Conservation (phyloP, 1,140 invertebrate species). For the Planococcus citri region DNA sequence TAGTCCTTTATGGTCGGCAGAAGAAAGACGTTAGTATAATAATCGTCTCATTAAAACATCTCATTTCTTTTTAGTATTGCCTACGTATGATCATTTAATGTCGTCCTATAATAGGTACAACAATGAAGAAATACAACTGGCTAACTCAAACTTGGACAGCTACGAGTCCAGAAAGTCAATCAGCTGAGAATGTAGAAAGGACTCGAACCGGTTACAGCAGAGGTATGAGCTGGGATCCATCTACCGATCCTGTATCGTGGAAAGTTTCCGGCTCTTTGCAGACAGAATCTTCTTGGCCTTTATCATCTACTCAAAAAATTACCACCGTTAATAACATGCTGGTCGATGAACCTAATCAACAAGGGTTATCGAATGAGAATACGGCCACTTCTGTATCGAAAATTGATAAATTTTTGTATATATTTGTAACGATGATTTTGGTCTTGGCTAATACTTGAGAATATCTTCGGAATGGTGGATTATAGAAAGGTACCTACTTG, state of each 20-base stretch:
- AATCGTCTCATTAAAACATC: not conserved
- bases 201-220: slow-evolving; percentile 35
- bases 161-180: slow-evolving; percentile 2
- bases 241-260: slow-evolving; percentile 26
- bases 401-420: not conserved
- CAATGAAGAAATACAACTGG: slow-evolving; percentile 22
- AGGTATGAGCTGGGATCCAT: slow-evolving; percentile 35
- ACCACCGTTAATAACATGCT: slow-evolving; percentile 40
- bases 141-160: slow-evolving; percentile 24
- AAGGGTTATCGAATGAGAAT: slow-evolving; percentile 34
- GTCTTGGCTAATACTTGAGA: too few species aligned
- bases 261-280: slow-evolving; percentile 9
- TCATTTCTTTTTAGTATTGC: not conserved
- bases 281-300: slow-evolving; percentile 14
- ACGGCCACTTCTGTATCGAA: not conserved
- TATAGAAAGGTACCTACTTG: too few species aligned
- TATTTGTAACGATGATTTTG: not conserved
- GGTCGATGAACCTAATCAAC: slow-evolving; percentile 47
- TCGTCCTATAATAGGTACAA: not conserved
- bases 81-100: not conserved
- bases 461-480: too few species aligned
- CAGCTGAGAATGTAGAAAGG: not conserved
- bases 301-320: slow-evolving; percentile 28
- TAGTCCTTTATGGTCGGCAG: not conserved
- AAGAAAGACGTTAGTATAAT: not conserved